These are phyloP conservation scores for Montipora efflorescens DNA, from an alignment of 64 coral and sea anemone species.

Conservation along the genomic window DNA sequence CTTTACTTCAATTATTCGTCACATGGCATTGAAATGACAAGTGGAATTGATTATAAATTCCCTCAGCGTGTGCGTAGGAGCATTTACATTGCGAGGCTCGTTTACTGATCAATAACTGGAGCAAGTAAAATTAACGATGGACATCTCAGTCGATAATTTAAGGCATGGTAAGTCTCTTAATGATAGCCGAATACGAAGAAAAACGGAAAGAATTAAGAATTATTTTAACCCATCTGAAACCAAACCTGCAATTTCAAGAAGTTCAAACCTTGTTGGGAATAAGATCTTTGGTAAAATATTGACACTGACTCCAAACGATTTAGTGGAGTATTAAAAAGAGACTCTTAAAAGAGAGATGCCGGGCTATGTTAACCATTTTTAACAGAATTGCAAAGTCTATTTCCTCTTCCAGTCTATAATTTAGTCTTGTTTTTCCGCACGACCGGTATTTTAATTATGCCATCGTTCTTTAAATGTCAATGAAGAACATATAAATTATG, in stretches of 20 bases:
- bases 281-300: slow-evolving; percentile 15
- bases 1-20: neutral
- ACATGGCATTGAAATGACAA: neutral
- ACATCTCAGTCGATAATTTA: neutral
- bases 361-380: neutral
- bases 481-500: neutral
- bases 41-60: neutral
- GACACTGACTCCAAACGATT: neutral
- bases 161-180: neutral
- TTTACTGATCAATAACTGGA: slow-evolving; percentile 11
- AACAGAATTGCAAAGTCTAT: neutral
- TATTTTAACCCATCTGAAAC: too few relatives aligned
- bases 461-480: neutral
- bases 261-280: too few relatives aligned
- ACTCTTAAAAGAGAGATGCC: neutral
- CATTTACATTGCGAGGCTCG: slow-evolving; percentile 28
- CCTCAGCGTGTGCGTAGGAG: neutral
- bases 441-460: neutral
- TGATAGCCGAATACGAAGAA: neutral
- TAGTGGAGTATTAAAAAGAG: neutral
- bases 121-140: neutral
- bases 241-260: too few relatives aligned
- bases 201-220: too few relatives aligned
- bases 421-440: neutral
- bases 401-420: neutral